Percentiles rank a stretch among this genome's conserved stretches.
phyloP scores from a whole-genome alignment of 2,888 invertebrate species.

The Aphodius sticticus region DNA sequence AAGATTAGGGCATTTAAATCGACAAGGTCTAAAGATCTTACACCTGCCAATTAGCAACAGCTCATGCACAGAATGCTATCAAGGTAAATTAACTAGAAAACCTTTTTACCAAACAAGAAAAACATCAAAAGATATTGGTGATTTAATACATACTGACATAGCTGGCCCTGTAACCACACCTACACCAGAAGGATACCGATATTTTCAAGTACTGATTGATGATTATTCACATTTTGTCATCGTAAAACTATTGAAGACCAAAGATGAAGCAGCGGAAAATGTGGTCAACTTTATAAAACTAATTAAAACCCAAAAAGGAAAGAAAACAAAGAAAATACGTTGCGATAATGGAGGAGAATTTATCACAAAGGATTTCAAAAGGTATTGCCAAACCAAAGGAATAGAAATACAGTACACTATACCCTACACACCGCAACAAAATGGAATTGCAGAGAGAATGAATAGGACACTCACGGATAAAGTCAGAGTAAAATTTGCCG shows the following conservation, averaged over 20 bases:
- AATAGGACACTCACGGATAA: conserved; percentile 28
- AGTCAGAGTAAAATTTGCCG: conserved; percentile 24
- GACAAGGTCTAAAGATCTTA: conserved; percentile 28
- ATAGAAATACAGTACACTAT: conserved; percentile 28
- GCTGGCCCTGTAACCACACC: conserved; percentile 19
- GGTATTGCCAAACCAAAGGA: conserved; percentile 26
- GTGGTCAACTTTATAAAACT: conserved; percentile 29
- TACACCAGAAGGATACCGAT: conserved; percentile 37
- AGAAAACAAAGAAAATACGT: conserved; percentile 32
- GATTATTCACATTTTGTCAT: conserved; percentile 39
- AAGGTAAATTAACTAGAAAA: not conserved
- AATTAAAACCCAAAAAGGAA: conserved; percentile 29
- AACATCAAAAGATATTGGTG: conserved; percentile 14
- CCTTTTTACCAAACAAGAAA: not conserved
- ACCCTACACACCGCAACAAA: conserved; percentile 31
- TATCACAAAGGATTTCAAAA: conserved; percentile 13
- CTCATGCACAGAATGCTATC: not conserved
- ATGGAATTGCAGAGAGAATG: conserved; percentile 31
- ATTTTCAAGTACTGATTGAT: conserved; percentile 42
- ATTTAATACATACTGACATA: conserved; percentile 27
- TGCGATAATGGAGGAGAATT: conserved; percentile 40
- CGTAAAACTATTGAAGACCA: conserved; percentile 13
- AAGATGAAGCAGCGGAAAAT: conserved; percentile 30
- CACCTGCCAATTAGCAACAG: conserved; percentile 16
- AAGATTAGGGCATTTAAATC: conserved; percentile 31